Evolutionary conservation across 2,113 vertebrate species (phyloP), one percentile per base, ranked within the genome.

Genomic region (Syngnathus typhle): DNA sequence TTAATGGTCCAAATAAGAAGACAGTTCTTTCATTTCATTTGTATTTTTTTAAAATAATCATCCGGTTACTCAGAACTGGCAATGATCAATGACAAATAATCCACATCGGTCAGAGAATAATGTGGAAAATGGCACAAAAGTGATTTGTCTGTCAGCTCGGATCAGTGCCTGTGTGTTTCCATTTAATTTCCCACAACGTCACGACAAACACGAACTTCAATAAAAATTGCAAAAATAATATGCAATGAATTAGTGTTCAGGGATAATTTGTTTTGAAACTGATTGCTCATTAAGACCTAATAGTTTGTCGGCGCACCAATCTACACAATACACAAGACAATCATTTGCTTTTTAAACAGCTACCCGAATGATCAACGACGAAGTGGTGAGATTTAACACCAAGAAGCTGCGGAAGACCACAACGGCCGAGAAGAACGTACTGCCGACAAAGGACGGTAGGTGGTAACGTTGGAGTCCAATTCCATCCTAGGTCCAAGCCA

Each of bases 321-420:
- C 21, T 52, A n/a, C 19, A 47, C 27, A 32, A 32, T 32, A 32
- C 27, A 5, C 6, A n/a, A n/a, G 9, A 21, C 21, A 18, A 19
- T 49, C 16, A 3, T 52, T 52, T 52, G 19, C 49, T 52, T 52
- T 52, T 52, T 1, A 19, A 49, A 49, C 46, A 49, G 46, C 16
- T 7, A 69, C 39, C 77, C 90, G 83, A 72, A 91, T 56, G 54
- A 27, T 90, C 27, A 83, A 71, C 0, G 0, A 80, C 12, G 88
- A 87, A 56, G 82, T 91, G 75, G 61, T 92, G 83, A 82, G 78
- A 8, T 96, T 94, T 72, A 88, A 95, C 79, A 92, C 84, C 79
- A 86, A 70, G 65, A 91, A 84, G 75, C 88, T 95, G 66, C 94
- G 88, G 70, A 95, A 93, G 81, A 91, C 89, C 11, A 0, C 7